Evolutionary conservation across 1,140 invertebrate genomes (phyloP).

Genomic region (Drosophila malerkotliana): DNA sequence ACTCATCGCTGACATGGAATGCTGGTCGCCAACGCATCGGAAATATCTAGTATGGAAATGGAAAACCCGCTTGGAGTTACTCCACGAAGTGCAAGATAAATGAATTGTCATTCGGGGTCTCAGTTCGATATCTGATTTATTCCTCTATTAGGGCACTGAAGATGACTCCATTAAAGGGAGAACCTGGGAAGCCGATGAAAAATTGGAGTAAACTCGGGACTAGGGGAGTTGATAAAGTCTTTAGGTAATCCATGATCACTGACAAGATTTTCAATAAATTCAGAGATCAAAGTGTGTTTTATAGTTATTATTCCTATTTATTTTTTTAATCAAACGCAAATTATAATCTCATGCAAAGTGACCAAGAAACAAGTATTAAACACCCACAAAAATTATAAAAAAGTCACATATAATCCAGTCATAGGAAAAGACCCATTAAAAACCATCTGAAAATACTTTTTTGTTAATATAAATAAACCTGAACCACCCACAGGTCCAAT

Average conservation of each 20-base stretch:
- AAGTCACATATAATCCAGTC: conserved; percentile 25
- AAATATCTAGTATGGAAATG: not conserved
- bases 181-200: conserved; percentile 6
- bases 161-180: conserved; percentile 37
- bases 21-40: conserved; percentile 54
- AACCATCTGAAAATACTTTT: conserved; percentile 50
- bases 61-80: conserved; percentile 31
- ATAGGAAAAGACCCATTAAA: conserved; percentile 30
- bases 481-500: conserved; percentile 47
- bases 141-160: conserved; percentile 27
- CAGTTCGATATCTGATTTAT: conserved; percentile 27
- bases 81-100: conserved; percentile 61
- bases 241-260: not conserved
- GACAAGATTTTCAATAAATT: not conserved
- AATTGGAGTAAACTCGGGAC: not conserved
- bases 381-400: conserved; percentile 26
- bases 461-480: conserved; percentile 53
- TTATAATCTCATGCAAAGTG: not conserved
- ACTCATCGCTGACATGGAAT: conserved; percentile 62
- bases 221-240: not conserved
- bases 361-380: not conserved
- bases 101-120: conserved; percentile 68
- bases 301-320: not conserved
- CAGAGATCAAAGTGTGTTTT: too few relatives aligned
- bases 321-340: not conserved